phyloP scores from a whole-genome alignment of 2,888 invertebrate genomes.

The Diplazon laetatorius region DNA sequence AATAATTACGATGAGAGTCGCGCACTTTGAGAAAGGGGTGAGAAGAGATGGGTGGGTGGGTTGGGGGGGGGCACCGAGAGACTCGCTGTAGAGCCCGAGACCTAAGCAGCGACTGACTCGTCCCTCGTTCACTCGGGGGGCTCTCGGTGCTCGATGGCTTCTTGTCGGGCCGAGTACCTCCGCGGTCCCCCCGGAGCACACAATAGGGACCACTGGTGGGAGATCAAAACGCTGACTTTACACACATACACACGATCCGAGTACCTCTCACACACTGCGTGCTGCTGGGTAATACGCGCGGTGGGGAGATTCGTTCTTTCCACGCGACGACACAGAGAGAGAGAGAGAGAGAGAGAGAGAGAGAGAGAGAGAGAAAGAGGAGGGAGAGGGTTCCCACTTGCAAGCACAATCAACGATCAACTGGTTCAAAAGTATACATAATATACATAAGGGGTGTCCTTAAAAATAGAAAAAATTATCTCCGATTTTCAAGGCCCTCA shows the following conservation, averaged over 20 bases:
- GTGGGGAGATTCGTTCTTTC: not conserved
- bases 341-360: not conserved
- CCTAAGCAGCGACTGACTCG: conserved; percentile 79
- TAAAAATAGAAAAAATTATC: too few relatives aligned
- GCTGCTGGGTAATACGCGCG: conserved; percentile 1
- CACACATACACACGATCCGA: conserved; percentile 37
- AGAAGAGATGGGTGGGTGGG: too few relatives aligned
- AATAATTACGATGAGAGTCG: conserved; percentile 1
- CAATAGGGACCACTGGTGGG: conserved; percentile 78
- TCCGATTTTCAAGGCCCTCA: too few relatives aligned
- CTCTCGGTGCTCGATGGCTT: conserved; percentile 73
- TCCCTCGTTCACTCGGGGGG: conserved; percentile 55
- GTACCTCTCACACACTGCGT: not conserved
- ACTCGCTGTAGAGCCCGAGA: conserved; percentile 73
- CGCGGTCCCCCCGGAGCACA: conserved; percentile 72
- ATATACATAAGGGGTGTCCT: too few relatives aligned
- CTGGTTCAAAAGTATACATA: not conserved
- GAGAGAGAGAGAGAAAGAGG: conserved; percentile 2
- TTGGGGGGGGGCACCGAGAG: too few relatives aligned
- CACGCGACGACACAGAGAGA: not conserved
- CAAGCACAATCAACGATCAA: conserved; percentile 26
- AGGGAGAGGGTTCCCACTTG: not conserved
- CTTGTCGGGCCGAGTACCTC: conserved; percentile 70
- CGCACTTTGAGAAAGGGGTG: conserved; percentile 2
- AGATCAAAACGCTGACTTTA: conserved; percentile 79